Conservation (phyloP, 1,140 invertebrate genomes). For the Saccostrea glomerata region DNA sequence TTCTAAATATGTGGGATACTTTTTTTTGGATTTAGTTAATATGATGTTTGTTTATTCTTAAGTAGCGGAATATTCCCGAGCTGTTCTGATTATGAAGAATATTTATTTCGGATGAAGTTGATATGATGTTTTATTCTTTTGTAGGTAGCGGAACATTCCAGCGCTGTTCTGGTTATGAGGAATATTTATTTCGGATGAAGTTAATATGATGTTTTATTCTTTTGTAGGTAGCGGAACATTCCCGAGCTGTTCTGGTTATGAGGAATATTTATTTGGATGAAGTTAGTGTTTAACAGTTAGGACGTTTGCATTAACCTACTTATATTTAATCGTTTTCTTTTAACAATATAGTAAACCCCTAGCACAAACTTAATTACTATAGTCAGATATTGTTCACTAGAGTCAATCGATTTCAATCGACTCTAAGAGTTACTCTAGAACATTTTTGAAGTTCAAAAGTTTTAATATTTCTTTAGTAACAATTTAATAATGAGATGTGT, state of each 20-base stretch:
- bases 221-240: slow-evolving; percentile 49
- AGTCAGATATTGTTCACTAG: no score
- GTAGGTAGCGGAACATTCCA: slow-evolving; percentile 51
- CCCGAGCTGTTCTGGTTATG: slow-evolving; percentile 51
- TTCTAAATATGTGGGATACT: no score
- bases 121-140: background rate
- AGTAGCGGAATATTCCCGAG: slow-evolving; percentile 51
- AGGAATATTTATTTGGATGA: slow-evolving; percentile 73
- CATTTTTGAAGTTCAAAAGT: no score
- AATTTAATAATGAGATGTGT: no score
- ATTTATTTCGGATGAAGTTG: slow-evolving; percentile 69
- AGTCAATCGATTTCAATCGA: no score
- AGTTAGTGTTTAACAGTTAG: slow-evolving; percentile 49
- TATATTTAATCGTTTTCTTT: no score
- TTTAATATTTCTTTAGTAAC: no score
- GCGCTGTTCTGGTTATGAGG: slow-evolving; percentile 53
- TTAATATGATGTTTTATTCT: background rate
- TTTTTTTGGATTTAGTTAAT: no score
- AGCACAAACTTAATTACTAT: no score
- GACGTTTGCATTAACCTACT: no score
- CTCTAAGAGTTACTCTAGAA: no score
- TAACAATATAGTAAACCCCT: no score
- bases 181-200: slow-evolving; percentile 74
- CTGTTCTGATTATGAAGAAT: slow-evolving; percentile 60
- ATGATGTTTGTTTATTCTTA: background rate